Evolutionary conservation across 2,113 vertebrate species (phyloP).

Genomic region (Cryptomyrus ogoouensis): DNA sequence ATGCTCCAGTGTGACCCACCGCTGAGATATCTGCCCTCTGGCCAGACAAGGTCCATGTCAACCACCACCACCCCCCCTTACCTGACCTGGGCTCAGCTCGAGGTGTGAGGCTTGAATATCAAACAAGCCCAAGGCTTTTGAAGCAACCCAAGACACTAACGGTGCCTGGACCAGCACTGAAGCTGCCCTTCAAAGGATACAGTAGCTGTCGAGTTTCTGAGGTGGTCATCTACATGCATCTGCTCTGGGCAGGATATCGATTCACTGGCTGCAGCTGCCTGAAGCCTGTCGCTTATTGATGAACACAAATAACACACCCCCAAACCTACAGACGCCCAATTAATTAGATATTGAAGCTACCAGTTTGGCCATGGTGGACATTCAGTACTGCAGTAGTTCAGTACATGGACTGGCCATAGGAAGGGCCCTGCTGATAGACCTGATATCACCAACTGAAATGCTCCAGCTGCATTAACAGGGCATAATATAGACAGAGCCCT

Average conservation of each 20-base stretch:
- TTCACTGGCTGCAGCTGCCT: slow-evolving; percentile 70
- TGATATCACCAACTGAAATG: background rate
- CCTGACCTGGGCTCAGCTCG: slow-evolving; percentile 59
- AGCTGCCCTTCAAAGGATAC: slow-evolving; percentile 69
- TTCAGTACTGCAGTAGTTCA: background rate
- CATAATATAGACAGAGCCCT: background rate
- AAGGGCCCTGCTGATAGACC: background rate
- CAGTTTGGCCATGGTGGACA: background rate
- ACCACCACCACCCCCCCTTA: slow-evolving; percentile 51
- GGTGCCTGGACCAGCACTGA: slow-evolving; percentile 66
- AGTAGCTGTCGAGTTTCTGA: slow-evolving; percentile 53
- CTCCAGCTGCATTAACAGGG: background rate
- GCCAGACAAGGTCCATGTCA: slow-evolving; percentile 45
- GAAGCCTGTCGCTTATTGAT: slow-evolving; percentile 26
- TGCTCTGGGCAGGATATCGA: slow-evolving; percentile 68
- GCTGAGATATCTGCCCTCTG: slow-evolving; percentile 57
- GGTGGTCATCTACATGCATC: slow-evolving; percentile 65
- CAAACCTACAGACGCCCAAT: slow-evolving; percentile 39
- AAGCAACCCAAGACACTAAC: slow-evolving; percentile 70
- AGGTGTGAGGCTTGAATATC: slow-evolving; percentile 66
- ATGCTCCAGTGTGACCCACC: slow-evolving; percentile 32
- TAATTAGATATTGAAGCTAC: background rate
- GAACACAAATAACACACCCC: slow-evolving; percentile 29
- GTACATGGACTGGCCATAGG: background rate
- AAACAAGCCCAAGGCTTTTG: slow-evolving; percentile 64